These are phyloP conservation scores for Polyommatus iphigenia DNA, from an alignment of 2,888 invertebrate species.

Conservation along the genomic window DNA sequence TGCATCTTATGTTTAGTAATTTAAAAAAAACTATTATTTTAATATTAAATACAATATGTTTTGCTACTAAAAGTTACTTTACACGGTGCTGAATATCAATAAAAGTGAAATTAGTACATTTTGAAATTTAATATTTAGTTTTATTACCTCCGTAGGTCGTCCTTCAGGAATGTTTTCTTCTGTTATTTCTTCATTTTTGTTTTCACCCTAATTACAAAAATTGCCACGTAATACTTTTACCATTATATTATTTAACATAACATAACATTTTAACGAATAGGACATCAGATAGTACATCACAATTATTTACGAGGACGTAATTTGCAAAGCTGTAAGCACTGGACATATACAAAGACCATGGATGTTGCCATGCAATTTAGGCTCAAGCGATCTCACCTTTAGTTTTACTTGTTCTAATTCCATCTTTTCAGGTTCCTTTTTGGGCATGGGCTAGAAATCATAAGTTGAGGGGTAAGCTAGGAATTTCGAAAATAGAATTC, in stretches of 20 bases:
- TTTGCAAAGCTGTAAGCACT: conserved; percentile 16
- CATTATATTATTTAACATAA: conserved; percentile 22
- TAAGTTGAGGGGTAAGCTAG: conserved; percentile 63
- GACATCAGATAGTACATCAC: background rate
- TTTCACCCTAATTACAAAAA: conserved; percentile 68
- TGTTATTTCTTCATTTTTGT: conserved; percentile 54
- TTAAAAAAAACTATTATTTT: no score
- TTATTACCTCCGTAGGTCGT: background rate
- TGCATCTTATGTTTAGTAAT: background rate
- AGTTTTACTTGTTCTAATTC: conserved; percentile 67
- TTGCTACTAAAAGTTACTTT: background rate
- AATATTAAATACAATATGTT: no score
- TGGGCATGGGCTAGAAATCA: conserved; percentile 66
- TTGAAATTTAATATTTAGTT: background rate
- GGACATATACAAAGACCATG: background rate
- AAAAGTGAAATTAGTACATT: background rate
- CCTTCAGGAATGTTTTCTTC: conserved; percentile 9
- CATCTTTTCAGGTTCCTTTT: conserved; percentile 55
- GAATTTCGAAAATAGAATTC: conserved; percentile 38
- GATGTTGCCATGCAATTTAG: conserved; percentile 18
- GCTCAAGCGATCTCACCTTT: conserved; percentile 62
- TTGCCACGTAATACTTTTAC: background rate
- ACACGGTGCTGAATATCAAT: background rate
- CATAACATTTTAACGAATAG: conserved; percentile 27
- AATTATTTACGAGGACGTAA: conserved; percentile 29